Conservation (phyloP, 2,888 invertebrate species). For the Cynaeus angustus region DNA sequence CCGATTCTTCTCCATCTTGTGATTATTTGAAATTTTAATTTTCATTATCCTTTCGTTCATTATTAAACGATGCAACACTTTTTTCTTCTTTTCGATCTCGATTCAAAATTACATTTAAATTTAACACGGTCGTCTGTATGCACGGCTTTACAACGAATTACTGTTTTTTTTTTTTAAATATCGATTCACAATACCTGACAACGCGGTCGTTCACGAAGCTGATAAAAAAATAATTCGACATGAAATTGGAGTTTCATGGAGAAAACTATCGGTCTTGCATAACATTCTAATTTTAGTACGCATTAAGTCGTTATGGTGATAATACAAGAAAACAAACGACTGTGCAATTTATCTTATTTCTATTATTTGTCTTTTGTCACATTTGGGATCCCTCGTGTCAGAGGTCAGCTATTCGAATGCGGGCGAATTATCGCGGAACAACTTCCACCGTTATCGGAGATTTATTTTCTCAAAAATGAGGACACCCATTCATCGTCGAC, state of each 20-base stretch:
- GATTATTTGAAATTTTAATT: constrained; percentile 28
- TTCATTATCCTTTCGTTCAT: constrained; percentile 24
- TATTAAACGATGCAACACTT: constrained; percentile 1
- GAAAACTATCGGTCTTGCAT: neutral
- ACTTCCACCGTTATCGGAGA: constrained; percentile 3
- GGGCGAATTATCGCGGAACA: neutral
- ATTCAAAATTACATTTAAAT: constrained; percentile 6
- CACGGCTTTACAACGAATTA: neutral
- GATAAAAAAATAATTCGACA: constrained; percentile 4
- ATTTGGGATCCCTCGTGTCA: neutral
- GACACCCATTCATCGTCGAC: neutral
- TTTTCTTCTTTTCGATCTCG: constrained; percentile 1
- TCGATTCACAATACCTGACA: neutral
- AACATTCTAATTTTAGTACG: neutral
- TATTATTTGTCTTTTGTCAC: neutral
- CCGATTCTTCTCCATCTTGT: neutral
- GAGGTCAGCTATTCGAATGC: neutral
- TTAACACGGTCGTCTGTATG: constrained; percentile 5
- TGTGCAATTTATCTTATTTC: constrained; percentile 1
- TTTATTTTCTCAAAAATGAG: neutral
- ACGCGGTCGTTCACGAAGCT: neutral
- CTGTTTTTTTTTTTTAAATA: neutral
- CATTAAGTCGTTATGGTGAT: neutral
- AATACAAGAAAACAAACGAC: neutral
- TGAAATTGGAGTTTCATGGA: neutral